A percentile compares a stretch with the other conserved stretches of the same genome.
phyloP scores from a whole-genome alignment of 2,797 vertebrate genomes.

The Picus viridis region DNA sequence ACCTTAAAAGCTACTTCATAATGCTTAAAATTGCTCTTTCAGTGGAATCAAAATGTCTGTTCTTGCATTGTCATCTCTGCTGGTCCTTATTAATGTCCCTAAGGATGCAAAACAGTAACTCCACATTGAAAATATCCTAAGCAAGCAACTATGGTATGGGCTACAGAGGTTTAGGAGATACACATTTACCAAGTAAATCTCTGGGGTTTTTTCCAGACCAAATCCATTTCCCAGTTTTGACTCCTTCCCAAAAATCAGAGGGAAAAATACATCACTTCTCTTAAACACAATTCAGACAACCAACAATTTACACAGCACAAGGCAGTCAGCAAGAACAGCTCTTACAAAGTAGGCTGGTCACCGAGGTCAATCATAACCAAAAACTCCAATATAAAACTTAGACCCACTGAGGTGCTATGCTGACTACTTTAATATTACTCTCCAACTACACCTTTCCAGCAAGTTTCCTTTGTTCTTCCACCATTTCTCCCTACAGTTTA shows the following conservation, averaged over 20 bases:
- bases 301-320: background rate
- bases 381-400: background rate
- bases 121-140: background rate
- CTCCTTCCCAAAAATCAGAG: background rate
- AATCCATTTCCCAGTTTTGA: background rate
- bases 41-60: background rate
- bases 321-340: background rate
- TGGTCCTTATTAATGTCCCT: background rate
- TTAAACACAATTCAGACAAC: background rate
- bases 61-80: background rate
- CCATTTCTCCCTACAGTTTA: background rate
- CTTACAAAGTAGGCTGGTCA: background rate
- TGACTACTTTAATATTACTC: background rate
- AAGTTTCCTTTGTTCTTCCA: background rate
- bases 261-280: background rate
- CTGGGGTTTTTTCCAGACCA: rapidly evolving
- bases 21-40: background rate
- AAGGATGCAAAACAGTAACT: background rate
- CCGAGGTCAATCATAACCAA: background rate
- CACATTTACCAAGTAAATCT: background rate
- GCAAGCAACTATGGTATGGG: background rate
- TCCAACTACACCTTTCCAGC: background rate
- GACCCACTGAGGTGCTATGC: background rate
- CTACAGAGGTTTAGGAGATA: background rate
- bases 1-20: background rate